Evolutionary conservation across 1,140 invertebrate species (phyloP), one percentile per base, ranked within the genome.

Genomic region (Musca vetustissima): DNA sequence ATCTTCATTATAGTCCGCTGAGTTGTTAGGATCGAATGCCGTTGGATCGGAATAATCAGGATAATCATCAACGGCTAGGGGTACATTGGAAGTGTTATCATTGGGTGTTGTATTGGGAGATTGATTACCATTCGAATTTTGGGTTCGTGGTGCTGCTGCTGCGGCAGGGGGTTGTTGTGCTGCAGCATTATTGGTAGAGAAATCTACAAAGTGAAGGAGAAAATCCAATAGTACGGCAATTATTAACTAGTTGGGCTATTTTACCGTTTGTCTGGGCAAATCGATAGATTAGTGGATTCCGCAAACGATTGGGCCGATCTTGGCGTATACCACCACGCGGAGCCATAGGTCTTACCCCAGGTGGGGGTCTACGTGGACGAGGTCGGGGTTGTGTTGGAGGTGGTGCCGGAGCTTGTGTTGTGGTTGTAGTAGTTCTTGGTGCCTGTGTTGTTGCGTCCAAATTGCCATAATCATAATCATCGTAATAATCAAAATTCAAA

Each of bases 191-290:
- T 73, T 76, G 79, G 70, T 79, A 75, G 69, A 79, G 71, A 66
- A 77, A 79, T 74, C 77, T 79, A 77, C 77, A 79, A 79, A 79
- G 77, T 73, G 77, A 79, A 73, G 72, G 77, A 75, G 77, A 79
- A 73, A 77, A 79, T 72, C 77, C 77, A 73, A 79, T 79, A 75
- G 76, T 77, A 69, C 75, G 77, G 59, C 77, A 79, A 78, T 79
- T 79, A 79, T 75, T 79, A 73, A 79, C 73, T 71, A 79, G 77
- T 71, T 73, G 71, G 24, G 73, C 69, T 73, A 79, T 73, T 79
- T 77, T 79, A 79, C 77, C 77, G 76, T 73, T 71, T 50, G 77
- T 68, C 74, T 79, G 77, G 73, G 75, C 75, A 69, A 76, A 79
- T 73, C 79, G 77, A 77, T 76, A 79, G 72, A 79, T 70, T 48